These are phyloP conservation scores for Halyomorpha halys DNA, from an alignment of 1,140 invertebrate genomes.

Conservation along the genomic window DNA sequence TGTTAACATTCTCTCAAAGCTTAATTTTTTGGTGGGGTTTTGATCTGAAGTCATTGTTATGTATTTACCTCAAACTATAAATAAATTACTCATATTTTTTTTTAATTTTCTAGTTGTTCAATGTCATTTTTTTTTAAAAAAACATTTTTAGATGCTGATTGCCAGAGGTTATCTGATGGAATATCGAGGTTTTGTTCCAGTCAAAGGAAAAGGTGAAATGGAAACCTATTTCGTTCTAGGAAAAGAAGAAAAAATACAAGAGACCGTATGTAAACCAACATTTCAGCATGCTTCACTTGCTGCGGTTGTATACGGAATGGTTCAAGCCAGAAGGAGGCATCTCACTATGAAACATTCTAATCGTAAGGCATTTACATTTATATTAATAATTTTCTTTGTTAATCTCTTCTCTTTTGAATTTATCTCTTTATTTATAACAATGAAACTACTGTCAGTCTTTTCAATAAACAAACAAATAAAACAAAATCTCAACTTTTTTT, in stretches of 20 bases:
- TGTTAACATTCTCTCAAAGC: too few relatives aligned
- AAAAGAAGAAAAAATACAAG: constrained; percentile 40
- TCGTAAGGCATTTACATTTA: constrained; percentile 26
- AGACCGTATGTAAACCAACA: constrained; percentile 47
- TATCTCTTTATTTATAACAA: constrained; percentile 9
- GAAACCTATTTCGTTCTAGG: constrained; percentile 77
- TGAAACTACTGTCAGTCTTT: constrained; percentile 10
- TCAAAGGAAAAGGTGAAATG: constrained; percentile 93
- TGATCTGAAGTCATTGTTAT: too few relatives aligned
- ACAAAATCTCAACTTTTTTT: constrained; percentile 3
- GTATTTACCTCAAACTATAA: too few relatives aligned
- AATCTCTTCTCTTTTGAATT: constrained; percentile 3
- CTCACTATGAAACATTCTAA: constrained; percentile 32
- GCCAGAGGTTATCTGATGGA: constrained; percentile 59
- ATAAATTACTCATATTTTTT: too few relatives aligned
- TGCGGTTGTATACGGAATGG: constrained; percentile 78
- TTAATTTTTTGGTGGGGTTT: too few relatives aligned
- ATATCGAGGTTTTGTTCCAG: constrained; percentile 69
- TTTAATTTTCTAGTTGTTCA: too few relatives aligned
- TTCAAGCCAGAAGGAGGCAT: constrained; percentile 51
- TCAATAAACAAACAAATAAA: not conserved
- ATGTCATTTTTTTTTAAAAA: too few relatives aligned
- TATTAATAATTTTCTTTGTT: constrained; percentile 11
- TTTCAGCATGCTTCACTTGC: constrained; percentile 67
- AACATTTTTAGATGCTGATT: constrained; percentile 52